phyloP scores from a whole-genome alignment of 2,888 invertebrate species.

The Harmothoe impar region DNA sequence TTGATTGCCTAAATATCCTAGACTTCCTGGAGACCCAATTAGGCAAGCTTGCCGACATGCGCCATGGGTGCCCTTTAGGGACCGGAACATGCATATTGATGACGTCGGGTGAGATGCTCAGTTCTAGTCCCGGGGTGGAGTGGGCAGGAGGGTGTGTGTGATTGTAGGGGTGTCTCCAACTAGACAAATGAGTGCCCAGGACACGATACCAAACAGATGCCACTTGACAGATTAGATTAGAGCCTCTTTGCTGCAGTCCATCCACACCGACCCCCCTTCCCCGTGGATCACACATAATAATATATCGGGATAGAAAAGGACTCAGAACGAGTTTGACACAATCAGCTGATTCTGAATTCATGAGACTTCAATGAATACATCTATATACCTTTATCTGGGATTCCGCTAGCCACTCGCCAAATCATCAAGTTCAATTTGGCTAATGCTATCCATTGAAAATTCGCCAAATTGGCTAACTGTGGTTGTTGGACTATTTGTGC shows the following conservation, averaged over 20 bases:
- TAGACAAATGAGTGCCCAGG: conserved; percentile 4
- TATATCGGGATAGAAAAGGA: too few relatives aligned
- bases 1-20: background rate
- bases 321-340: too few relatives aligned
- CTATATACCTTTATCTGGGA: too few relatives aligned
- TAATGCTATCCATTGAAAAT: too few relatives aligned
- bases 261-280: background rate
- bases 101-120: background rate
- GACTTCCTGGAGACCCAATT: background rate
- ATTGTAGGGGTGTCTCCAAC: background rate
- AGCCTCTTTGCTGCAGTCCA: background rate
- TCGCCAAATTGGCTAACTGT: too few relatives aligned
- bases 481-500: too few relatives aligned
- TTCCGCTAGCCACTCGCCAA: too few relatives aligned
- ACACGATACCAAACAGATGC: conserved; percentile 1
- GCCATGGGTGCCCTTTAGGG: background rate
- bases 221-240: conserved; percentile 30
- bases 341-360: too few relatives aligned
- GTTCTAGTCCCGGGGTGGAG: background rate
- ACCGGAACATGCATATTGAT: conserved; percentile 21
- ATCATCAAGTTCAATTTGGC: too few relatives aligned
- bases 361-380: too few relatives aligned
- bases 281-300: too few relatives aligned
- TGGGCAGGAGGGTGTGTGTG: too few relatives aligned
- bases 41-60: background rate